These are phyloP conservation scores for Temnothorax ravouxi DNA, from an alignment of 2,888 invertebrate species.

Conservation along the genomic window DNA sequence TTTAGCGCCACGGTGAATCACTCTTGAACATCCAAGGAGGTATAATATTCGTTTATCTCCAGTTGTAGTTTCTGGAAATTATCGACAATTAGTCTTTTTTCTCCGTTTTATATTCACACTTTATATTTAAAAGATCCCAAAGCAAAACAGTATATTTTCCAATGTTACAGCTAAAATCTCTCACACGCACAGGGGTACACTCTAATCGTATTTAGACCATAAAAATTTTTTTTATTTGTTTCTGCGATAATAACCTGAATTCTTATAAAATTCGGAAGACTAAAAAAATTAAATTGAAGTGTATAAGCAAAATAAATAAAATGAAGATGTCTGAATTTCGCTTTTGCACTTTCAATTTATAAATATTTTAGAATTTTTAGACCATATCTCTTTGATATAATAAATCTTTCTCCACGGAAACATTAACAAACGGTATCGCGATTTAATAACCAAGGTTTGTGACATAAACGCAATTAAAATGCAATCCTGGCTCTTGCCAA, in stretches of 20 bases:
- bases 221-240: background rate
- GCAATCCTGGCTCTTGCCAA: conserved; percentile 19
- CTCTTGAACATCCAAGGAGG: background rate
- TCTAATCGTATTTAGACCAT: too few relatives aligned
- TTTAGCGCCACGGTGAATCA: conserved; percentile 4
- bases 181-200: background rate
- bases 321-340: background rate
- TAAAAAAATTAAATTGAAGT: background rate
- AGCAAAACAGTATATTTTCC: background rate
- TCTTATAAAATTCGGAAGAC: background rate
- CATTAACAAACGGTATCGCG: background rate
- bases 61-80: background rate
- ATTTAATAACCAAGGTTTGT: conserved; percentile 15
- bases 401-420: background rate
- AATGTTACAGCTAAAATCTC: background rate
- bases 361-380: background rate
- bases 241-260: background rate
- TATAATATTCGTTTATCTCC: background rate
- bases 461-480: conserved; percentile 26
- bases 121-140: background rate
- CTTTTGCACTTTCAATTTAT: background rate
- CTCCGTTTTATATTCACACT: background rate
- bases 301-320: background rate
- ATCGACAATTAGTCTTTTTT: background rate
- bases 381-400: background rate